Conservation (phyloP, 2,113 vertebrate species). For the Chionis minor region DNA sequence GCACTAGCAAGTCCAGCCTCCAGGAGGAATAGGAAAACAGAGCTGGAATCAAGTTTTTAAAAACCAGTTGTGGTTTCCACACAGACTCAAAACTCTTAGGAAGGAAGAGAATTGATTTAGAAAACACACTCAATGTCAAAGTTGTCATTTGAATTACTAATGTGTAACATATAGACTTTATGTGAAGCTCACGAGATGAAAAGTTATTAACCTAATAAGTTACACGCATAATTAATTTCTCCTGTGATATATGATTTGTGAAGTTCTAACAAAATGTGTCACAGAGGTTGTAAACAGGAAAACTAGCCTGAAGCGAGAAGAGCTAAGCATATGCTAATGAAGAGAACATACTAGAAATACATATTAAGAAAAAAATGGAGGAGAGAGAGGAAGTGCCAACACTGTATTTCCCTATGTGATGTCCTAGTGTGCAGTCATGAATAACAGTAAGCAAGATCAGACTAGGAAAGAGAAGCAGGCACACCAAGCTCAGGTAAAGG, state of each 20-base stretch:
- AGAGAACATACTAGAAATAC: constrained; percentile 3
- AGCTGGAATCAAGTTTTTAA: neutral
- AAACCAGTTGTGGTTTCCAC: neutral
- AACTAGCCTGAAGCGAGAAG: constrained; percentile 50
- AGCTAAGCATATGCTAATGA: constrained; percentile 25
- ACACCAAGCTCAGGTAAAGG: neutral
- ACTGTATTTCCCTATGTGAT: neutral
- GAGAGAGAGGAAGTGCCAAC: neutral
- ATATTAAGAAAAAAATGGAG: neutral
- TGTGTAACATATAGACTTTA: neutral
- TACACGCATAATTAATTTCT: constrained; percentile 57
- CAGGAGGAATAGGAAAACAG: neutral
- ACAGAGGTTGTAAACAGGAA: constrained; percentile 34
- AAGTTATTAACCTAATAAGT: constrained; percentile 49
- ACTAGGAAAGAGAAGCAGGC: neutral
- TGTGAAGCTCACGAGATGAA: neutral
- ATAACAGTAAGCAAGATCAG: neutral
- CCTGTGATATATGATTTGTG: constrained; percentile 14
- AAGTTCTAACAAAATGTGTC: constrained; percentile 32
- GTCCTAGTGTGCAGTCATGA: neutral
- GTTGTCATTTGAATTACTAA: constrained; percentile 36
- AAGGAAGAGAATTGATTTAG: neutral
- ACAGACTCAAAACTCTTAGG: neutral
- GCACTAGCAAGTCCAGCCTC: neutral
- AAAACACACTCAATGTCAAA: neutral